phyloP scores from a whole-genome alignment of 2,888 invertebrate species.

The Boloria selene region DNA sequence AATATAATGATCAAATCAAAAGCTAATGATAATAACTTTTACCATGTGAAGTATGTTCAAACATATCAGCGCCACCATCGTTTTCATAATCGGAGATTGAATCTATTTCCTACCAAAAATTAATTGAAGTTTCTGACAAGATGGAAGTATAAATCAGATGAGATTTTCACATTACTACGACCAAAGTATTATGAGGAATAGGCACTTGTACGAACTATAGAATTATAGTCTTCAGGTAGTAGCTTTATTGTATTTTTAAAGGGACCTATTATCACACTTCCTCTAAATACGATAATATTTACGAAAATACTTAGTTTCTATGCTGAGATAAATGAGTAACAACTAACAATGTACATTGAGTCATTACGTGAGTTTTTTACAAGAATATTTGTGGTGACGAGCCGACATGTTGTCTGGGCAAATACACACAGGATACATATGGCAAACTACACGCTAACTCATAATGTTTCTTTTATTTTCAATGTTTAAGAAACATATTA shows the following conservation, averaged over 20 bases:
- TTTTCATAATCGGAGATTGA: constrained; percentile 26
- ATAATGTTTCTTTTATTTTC: constrained; percentile 16
- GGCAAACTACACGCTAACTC: constrained; percentile 20
- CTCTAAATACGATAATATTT: constrained; percentile 42
- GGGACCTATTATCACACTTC: constrained; percentile 29
- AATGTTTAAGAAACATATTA: constrained; percentile 2
- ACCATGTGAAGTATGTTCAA: constrained; percentile 11
- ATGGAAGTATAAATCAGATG: constrained; percentile 22
- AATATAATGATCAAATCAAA: no score
- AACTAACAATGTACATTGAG: constrained; percentile 38
- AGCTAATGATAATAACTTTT: no score
- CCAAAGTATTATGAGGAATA: not conserved
- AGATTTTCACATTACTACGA: not conserved
- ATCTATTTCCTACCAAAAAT: constrained; percentile 23
- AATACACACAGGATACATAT: constrained; percentile 34
- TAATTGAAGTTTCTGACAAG: constrained; percentile 31
- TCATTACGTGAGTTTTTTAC: constrained; percentile 36
- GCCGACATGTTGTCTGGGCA: constrained; percentile 37
- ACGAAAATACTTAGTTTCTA: constrained; percentile 35
- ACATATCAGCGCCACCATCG: constrained; percentile 23
- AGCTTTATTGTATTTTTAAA: constrained; percentile 4
- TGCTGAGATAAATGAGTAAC: constrained; percentile 35
- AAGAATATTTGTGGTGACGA: constrained; percentile 26
- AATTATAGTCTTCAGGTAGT: not conserved
- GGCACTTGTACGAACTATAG: not conserved